A percentile compares a stretch with the other conserved stretches of the same genome.
phyloP scores from a whole-genome alignment of 2,113 vertebrate species.

The Paramormyrops kingsleyae region DNA sequence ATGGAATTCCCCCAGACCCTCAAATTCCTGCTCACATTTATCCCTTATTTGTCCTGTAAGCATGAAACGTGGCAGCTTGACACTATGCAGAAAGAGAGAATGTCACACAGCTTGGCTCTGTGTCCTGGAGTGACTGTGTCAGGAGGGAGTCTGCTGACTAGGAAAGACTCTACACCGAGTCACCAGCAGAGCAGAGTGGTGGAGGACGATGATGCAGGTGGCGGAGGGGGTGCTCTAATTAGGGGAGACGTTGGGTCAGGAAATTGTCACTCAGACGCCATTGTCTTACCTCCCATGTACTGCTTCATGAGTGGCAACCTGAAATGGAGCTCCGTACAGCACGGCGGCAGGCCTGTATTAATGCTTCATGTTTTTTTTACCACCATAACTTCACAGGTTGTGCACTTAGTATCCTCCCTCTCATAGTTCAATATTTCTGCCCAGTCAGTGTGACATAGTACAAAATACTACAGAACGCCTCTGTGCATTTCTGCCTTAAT shows the following conservation, averaged over 20 bases:
- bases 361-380: neutral
- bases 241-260: constrained; percentile 36
- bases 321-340: neutral
- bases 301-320: neutral
- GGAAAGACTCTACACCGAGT: neutral
- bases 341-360: neutral
- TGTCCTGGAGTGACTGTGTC: neutral
- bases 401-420: neutral
- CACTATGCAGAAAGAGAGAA: neutral
- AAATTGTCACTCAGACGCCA: constrained; percentile 42
- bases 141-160: constrained; percentile 13
- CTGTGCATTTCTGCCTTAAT: neutral
- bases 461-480: neutral
- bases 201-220: constrained; percentile 21
- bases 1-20: neutral
- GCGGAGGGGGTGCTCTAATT: constrained; percentile 33
- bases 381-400: neutral
- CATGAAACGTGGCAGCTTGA: neutral
- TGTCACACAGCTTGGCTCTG: neutral
- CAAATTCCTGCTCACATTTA: neutral
- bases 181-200: neutral
- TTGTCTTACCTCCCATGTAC: constrained; percentile 22
- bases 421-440: neutral
- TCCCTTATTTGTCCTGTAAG: neutral
- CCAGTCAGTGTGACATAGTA: neutral